These are phyloP conservation scores for Eristalis pertinax DNA, from an alignment of 2,888 invertebrate species.

Conservation along the genomic window DNA sequence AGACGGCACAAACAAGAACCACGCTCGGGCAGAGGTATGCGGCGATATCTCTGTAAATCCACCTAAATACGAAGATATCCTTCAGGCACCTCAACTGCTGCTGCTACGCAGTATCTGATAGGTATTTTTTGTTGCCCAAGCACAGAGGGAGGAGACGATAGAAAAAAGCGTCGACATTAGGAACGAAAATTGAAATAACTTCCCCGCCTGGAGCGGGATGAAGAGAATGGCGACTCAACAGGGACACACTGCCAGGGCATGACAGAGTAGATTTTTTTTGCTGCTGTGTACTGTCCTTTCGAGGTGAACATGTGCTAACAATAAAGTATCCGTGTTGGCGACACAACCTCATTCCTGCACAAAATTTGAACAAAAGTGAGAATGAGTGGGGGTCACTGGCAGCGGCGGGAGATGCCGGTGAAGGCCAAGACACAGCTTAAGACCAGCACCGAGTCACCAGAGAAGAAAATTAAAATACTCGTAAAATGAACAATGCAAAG, in stretches of 20 bases:
- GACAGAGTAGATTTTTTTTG: conserved; percentile 22
- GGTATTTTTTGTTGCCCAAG: conserved; percentile 4
- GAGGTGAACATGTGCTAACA: conserved; percentile 49
- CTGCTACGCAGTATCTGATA: conserved; percentile 52
- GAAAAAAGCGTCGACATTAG: conserved; percentile 2
- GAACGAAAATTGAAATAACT: conserved; percentile 53
- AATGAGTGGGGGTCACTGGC: conserved; percentile 44
- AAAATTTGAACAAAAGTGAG: conserved; percentile 38
- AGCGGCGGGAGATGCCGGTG: not conserved
- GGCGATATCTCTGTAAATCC: conserved; percentile 16
- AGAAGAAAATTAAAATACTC: not conserved
- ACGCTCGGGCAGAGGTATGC: not conserved
- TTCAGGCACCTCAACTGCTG: conserved; percentile 21
- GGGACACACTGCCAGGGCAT: conserved; percentile 26
- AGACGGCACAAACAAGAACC: conserved; percentile 2
- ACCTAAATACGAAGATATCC: conserved; percentile 34
- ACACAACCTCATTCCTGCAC: conserved; percentile 6
- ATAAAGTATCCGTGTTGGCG: conserved; percentile 24
- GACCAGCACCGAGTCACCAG: not conserved
- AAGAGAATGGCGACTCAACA: conserved; percentile 30
- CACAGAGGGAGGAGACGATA: not conserved
- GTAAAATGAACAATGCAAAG: not conserved
- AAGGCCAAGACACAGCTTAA: conserved; percentile 19
- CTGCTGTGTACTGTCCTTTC: not conserved
- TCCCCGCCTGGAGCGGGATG: conserved; percentile 28